These are phyloP conservation scores for Bucco capensis DNA, from an alignment of 2,113 vertebrate species.

Conservation along the genomic window DNA sequence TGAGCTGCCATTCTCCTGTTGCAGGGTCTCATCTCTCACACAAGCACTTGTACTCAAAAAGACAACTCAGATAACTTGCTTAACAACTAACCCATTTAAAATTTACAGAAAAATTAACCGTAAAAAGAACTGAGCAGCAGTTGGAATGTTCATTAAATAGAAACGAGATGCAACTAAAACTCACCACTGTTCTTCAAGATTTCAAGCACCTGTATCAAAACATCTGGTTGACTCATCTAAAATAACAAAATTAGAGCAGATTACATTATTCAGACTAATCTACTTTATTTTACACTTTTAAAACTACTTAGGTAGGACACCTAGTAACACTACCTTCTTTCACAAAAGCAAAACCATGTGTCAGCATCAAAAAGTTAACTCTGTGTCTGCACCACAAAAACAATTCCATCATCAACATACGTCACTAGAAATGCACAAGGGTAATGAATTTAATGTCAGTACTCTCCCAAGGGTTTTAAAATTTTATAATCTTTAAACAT, in stretches of 20 bases:
- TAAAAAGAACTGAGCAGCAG: not conserved
- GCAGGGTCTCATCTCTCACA: not conserved
- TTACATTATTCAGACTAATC: not conserved
- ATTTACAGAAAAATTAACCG: not conserved
- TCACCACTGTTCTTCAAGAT: slow-evolving; percentile 91
- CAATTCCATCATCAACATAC: not conserved
- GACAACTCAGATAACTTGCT: not conserved
- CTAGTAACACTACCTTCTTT: not conserved
- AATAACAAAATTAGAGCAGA: slow-evolving; percentile 31
- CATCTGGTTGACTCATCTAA: slow-evolving; percentile 97
- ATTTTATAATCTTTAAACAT: not conserved
- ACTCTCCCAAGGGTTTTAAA: not conserved
- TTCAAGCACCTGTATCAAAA: slow-evolving; percentile 94
- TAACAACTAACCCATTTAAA: not conserved
- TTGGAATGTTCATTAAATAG: not conserved
- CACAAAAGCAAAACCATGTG: not conserved
- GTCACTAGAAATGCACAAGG: not conserved
- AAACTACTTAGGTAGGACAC: not conserved
- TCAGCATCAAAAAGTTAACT: not conserved
- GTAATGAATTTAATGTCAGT: not conserved
- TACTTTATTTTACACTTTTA: not conserved
- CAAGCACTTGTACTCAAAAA: not conserved
- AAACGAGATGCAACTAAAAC: slow-evolving; percentile 56
- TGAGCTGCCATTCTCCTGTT: not conserved
- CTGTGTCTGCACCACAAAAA: not conserved